These are phyloP conservation scores for Alethe castanea DNA, from an alignment of 2,113 vertebrate species.

Conservation along the genomic window DNA sequence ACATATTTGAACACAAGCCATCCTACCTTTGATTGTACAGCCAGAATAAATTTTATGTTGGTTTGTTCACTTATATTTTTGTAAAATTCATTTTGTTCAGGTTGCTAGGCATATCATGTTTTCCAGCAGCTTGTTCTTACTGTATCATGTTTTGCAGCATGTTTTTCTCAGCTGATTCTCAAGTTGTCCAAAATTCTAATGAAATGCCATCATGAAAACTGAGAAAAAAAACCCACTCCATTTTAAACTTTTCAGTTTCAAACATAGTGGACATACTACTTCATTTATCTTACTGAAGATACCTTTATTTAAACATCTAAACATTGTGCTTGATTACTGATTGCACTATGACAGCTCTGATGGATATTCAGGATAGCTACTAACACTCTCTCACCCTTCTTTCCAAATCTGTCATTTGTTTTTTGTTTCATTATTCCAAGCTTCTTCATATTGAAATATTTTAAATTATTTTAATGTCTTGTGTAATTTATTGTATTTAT, in stretches of 20 bases:
- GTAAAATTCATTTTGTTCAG: neutral
- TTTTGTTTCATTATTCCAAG: neutral
- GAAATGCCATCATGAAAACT: neutral
- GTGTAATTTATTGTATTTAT: neutral
- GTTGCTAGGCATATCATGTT: neutral
- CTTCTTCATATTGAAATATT: neutral
- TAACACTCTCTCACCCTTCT: neutral
- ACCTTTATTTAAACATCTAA: neutral
- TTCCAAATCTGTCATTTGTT: neutral
- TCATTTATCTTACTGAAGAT: neutral
- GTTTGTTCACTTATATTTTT: neutral
- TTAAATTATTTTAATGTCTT: neutral
- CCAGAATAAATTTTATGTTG: neutral
- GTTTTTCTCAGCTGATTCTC: neutral
- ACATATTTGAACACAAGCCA: neutral
- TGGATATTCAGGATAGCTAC: neutral
- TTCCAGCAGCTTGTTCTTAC: neutral
- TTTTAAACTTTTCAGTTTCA: neutral
- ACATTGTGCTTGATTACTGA: neutral
- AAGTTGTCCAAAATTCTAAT: neutral
- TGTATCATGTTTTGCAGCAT: neutral
- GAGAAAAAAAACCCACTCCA: neutral
- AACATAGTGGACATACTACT: neutral
- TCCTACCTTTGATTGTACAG: neutral
- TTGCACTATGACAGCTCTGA: neutral